Evolutionary conservation across 2,113 vertebrate genomes (phyloP), one percentile per base, ranked within the genome.

Genomic region (Peromyscus maniculatus): DNA sequence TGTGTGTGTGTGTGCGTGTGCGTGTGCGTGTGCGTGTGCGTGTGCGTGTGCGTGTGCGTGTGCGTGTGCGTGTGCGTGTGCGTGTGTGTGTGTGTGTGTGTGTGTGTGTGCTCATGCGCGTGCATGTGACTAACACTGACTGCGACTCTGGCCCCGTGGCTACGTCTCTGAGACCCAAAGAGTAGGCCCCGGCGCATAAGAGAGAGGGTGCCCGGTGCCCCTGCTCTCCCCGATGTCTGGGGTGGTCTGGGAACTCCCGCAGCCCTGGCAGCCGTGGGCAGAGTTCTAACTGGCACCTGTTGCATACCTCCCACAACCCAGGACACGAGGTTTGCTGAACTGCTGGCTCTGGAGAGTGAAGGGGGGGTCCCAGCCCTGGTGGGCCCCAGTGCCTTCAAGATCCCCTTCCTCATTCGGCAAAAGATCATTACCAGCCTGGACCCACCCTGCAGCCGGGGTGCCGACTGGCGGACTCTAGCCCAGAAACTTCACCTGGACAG

Each of bases 341-440:
- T 99, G 97, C 96, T 99, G 98, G 99, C 99, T 94, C 98, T 99
- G 9, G 98, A 99, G 97, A 99, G 99, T 28, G 99, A 99, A 98
- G 99, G 98, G 98, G 99, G 99, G 59, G 99, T 99, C 94, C 99
- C 99, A 0, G 99, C 99, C 98, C 99, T 99, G 97, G 99, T 99
- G 89, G 99, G 99, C 87, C 99, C 99, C 98, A 99, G 99, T 99
- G 99, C 99, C 98, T 99, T 99, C 98, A 99, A 99, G 99, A 99
- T 99, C 98, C 99, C 99, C 67, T 99, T 99, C 99, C 99, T 99
- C 98, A 99, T 99, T 99, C 99, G 99, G 98, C 99, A 99, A 99
- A 99, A 99, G 99, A 99, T 99, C 99, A 99, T 99, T 99, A 99
- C 99, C 99, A 99, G 99, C 98, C 98, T 99, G 98, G 99, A 99